These are phyloP conservation scores for Ryuthela nishihirai DNA, from an alignment of 2,888 invertebrate species.

Conservation along the genomic window DNA sequence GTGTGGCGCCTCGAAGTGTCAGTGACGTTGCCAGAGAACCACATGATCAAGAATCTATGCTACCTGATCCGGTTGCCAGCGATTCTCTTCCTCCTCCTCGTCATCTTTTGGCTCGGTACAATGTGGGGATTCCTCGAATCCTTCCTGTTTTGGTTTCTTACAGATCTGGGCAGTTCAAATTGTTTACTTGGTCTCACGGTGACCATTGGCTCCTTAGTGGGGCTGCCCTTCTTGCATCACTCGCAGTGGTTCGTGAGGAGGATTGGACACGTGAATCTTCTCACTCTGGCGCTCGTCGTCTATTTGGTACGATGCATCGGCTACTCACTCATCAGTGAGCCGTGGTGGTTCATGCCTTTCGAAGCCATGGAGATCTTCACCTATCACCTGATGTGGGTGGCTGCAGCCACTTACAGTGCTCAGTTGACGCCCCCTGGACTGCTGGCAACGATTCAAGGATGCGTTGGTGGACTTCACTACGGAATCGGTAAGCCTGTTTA, in stretches of 20 bases:
- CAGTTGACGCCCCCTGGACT: conserved; percentile 76
- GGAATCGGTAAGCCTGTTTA: conserved; percentile 75
- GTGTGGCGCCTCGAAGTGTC: conserved; percentile 74
- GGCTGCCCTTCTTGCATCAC: conserved; percentile 77
- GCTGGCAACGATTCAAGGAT: conserved; percentile 78
- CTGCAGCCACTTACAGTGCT: conserved; percentile 81
- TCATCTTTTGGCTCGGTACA: conserved; percentile 75
- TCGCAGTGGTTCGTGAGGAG: conserved; percentile 76
- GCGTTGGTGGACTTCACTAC: conserved; percentile 82
- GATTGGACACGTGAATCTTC: conserved; percentile 76
- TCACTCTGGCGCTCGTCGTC: conserved; percentile 77
- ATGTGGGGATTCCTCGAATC: conserved; percentile 87
- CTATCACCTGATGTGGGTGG: conserved; percentile 87
- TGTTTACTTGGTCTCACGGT: conserved; percentile 76
- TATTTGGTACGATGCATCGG: conserved; percentile 74
- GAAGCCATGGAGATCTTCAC: conserved; percentile 82
- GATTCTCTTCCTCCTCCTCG: conserved; percentile 72
- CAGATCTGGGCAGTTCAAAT: conserved; percentile 75
- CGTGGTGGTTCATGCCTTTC: conserved; percentile 85
- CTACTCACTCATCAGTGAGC: conserved; percentile 76
- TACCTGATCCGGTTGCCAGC: conserved; percentile 73
- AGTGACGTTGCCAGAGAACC: conserved; percentile 69
- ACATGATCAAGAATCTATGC: conserved; percentile 68
- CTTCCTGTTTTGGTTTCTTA: conserved; percentile 76
- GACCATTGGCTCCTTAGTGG: conserved; percentile 76